A percentile compares a stretch with the other conserved stretches of the same genome.
These are phyloP conservation scores for Catocala sponsa DNA, from an alignment of 2,888 invertebrate genomes.

Conservation along the genomic window DNA sequence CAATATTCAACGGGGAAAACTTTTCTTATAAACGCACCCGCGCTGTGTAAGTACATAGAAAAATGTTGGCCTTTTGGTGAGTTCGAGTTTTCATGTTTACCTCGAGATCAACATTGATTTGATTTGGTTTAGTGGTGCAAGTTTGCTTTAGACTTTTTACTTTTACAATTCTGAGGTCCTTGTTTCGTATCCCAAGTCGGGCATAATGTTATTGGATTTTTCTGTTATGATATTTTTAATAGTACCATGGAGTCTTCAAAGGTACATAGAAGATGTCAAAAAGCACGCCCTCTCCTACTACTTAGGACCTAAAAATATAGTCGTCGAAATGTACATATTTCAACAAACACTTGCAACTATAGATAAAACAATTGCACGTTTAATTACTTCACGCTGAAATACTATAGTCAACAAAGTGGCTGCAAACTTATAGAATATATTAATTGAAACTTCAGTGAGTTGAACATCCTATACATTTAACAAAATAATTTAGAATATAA, in stretches of 20 bases:
- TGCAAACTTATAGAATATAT: neutral
- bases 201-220: too few species aligned
- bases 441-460: slow-evolving; percentile 1
- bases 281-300: too few species aligned
- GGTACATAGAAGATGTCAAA: too few species aligned
- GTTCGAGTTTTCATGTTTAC: slow-evolving; percentile 17
- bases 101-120: slow-evolving; percentile 12
- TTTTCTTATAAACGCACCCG: slow-evolving; percentile 44
- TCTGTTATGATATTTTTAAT: too few species aligned
- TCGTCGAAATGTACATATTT: too few species aligned
- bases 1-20: slow-evolving; percentile 47
- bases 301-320: too few species aligned
- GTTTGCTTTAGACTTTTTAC: too few species aligned
- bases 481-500: too few species aligned
- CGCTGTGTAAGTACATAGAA: slow-evolving; percentile 17
- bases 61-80: slow-evolving; percentile 17
- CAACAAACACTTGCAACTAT: too few species aligned
- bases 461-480: neutral
- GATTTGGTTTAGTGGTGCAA: neutral
- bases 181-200: too few species aligned
- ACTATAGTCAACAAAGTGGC: neutral
- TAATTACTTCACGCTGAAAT: neutral
- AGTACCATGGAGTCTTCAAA: too few species aligned
- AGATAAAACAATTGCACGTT: neutral
- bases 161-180: too few species aligned